phyloP scores from a whole-genome alignment of 2,113 vertebrate species.

The Oryzias curvinotus region DNA sequence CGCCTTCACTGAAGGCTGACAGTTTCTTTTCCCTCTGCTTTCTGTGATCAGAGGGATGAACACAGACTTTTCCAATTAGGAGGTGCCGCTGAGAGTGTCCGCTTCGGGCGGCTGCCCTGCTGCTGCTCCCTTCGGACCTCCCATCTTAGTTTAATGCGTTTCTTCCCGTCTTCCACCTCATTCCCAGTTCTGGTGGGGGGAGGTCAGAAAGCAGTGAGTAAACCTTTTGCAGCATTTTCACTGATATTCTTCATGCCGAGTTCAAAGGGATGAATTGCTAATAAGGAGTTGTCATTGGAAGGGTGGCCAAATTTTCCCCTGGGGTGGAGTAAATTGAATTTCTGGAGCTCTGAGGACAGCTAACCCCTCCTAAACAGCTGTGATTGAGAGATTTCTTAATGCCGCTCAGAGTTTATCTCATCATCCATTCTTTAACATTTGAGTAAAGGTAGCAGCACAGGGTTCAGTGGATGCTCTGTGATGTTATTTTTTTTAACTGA shows the following conservation, averaged over 20 bases:
- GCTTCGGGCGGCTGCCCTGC: conserved; percentile 53
- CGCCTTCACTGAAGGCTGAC: conserved; percentile 26
- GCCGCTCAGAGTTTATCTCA: conserved; percentile 25
- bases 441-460: background rate
- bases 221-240: conserved; percentile 55
- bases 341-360: conserved; percentile 33
- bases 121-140: conserved; percentile 48
- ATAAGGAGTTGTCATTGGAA: conserved; percentile 50
- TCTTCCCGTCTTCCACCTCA: conserved; percentile 20
- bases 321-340: conserved; percentile 45
- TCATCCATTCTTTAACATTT: background rate
- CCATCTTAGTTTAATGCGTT: conserved; percentile 22
- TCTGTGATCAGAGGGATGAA: conserved; percentile 48
- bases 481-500: conserved; percentile 14
- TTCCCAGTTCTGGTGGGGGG: conserved; percentile 41
- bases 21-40: conserved; percentile 6
- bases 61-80: conserved; percentile 79
- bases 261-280: conserved; percentile 35
- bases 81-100: conserved; percentile 59
- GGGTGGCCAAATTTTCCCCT: conserved; percentile 36
- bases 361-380: conserved; percentile 11
- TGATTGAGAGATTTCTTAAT: conserved; percentile 49
- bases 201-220: conserved; percentile 69
- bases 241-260: conserved; percentile 36
- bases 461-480: conserved; percentile 7